Evolutionary conservation across 2,888 invertebrate species (phyloP).

Genomic region (Scaeva pyrastri): DNA sequence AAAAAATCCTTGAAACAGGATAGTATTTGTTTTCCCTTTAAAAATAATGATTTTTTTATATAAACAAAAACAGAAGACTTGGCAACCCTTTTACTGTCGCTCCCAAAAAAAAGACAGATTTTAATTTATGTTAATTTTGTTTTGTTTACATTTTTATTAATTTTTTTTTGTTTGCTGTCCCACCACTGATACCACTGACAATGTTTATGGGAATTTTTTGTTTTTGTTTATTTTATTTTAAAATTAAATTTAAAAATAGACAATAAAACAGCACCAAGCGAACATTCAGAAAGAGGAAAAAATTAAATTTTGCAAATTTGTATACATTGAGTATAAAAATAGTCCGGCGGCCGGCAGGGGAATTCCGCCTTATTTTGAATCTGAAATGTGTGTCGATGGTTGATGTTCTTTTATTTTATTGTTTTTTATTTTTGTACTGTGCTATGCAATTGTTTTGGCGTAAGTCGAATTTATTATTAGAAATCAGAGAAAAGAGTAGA

Average conservation of each 20-base stretch:
- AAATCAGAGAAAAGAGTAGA: constrained; percentile 41
- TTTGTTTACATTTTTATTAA: constrained; percentile 29
- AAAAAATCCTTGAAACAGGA: too few species aligned
- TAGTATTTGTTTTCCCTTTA: too few species aligned
- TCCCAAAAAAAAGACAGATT: constrained; percentile 23
- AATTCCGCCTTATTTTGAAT: constrained; percentile 18
- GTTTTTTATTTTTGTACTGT: not conserved
- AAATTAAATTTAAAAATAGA: constrained; percentile 57
- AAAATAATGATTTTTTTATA: too few species aligned
- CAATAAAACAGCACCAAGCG: constrained; percentile 31
- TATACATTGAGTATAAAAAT: constrained; percentile 29
- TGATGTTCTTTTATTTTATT: constrained; percentile 23
- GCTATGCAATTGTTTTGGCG: constrained; percentile 21
- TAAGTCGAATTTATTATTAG: constrained; percentile 53
- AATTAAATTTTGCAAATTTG: constrained; percentile 24
- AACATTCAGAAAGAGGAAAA: constrained; percentile 25
- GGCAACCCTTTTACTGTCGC: not conserved
- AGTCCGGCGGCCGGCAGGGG: constrained; percentile 34
- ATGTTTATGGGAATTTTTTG: constrained; percentile 10
- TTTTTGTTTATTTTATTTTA: constrained; percentile 10
- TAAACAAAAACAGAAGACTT: not conserved
- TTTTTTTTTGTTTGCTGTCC: not conserved
- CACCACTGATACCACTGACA: constrained; percentile 17
- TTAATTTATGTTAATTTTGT: constrained; percentile 26
- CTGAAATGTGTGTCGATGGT: constrained; percentile 65